Percentiles rank a stretch among this genome's conserved stretches.
Evolutionary conservation across 2,888 invertebrate species (phyloP).

Genomic region (Oscheius sp.): DNA sequence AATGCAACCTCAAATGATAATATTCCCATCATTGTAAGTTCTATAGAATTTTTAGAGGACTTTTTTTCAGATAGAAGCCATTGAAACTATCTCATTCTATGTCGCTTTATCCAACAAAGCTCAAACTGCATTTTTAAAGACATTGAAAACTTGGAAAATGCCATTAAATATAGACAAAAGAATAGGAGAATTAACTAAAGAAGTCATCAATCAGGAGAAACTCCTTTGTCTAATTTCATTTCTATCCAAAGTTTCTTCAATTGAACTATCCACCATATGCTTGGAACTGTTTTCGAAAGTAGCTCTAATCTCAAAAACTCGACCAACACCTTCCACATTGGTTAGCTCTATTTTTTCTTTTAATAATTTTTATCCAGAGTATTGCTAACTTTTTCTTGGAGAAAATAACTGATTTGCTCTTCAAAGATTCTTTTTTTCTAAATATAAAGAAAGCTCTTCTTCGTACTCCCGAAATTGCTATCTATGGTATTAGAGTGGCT

Average conservation of each 20-base stretch:
- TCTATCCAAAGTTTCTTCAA: slow-evolving; percentile 8
- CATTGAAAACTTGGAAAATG: slow-evolving; percentile 22
- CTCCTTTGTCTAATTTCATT: slow-evolving; percentile 32
- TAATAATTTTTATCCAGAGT: too few relatives aligned
- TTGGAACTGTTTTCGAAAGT: slow-evolving; percentile 38
- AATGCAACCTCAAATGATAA: slow-evolving; percentile 14
- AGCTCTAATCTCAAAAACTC: slow-evolving; percentile 34
- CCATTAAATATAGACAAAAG: slow-evolving; percentile 2
- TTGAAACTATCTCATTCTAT: slow-evolving; percentile 38
- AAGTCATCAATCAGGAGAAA: slow-evolving; percentile 26
- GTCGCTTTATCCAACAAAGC: slow-evolving; percentile 31
- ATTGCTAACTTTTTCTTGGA: not conserved
- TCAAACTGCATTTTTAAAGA: slow-evolving; percentile 21
- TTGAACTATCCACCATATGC: not conserved
- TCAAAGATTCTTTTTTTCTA: slow-evolving; percentile 81
- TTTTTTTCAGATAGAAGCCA: slow-evolving; percentile 26
- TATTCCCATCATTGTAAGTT: not conserved
- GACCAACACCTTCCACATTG: slow-evolving; percentile 35
- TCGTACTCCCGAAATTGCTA: slow-evolving; percentile 88
- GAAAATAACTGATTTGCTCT: slow-evolving; percentile 69
- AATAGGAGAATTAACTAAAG: slow-evolving; percentile 7
- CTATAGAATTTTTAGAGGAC: not conserved
- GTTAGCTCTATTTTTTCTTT: too few relatives aligned
- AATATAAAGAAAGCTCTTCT: slow-evolving; percentile 89
- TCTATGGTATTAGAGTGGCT: slow-evolving; percentile 71